Percentiles rank a stretch among this genome's conserved stretches.
These are phyloP conservation scores for Epinephelus coioides DNA, from an alignment of 2,797 vertebrate species.

Conservation along the genomic window DNA sequence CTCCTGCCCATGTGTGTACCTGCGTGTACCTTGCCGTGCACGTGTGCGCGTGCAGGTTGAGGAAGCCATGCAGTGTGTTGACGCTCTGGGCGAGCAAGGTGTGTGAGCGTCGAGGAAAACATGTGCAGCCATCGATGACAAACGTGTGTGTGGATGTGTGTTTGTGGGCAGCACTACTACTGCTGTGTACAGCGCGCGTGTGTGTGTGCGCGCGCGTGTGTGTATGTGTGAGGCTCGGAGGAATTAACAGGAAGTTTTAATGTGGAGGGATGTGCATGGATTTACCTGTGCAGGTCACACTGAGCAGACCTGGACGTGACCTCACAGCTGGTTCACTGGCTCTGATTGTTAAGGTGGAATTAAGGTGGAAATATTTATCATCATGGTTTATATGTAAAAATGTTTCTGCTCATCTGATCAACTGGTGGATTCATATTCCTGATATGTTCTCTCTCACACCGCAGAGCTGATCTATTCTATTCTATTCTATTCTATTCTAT, in stretches of 20 bases:
- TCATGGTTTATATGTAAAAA: background rate
- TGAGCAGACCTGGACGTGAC: constrained; percentile 33
- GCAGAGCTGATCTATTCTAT: background rate
- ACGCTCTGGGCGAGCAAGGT: constrained; percentile 49
- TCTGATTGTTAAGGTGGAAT: constrained; percentile 18
- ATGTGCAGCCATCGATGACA: constrained; percentile 63
- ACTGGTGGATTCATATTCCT: background rate
- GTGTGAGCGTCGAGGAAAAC: constrained; percentile 67
- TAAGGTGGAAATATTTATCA: too few relatives aligned
- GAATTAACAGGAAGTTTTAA: constrained; percentile 39
- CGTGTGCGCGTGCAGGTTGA: constrained; percentile 35
- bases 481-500: background rate
- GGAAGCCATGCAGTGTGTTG: constrained; percentile 59
- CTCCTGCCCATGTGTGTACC: constrained; percentile 25
- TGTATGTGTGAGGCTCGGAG: constrained; percentile 12
- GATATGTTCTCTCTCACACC: accelerated
- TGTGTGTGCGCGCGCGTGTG: constrained; percentile 13
- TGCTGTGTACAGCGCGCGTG: constrained; percentile 46
- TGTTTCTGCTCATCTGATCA: background rate
- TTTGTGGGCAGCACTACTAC: constrained; percentile 47
- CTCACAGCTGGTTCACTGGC: constrained; percentile 10
- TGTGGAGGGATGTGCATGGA: constrained; percentile 1
- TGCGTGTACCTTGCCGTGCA: constrained; percentile 6
- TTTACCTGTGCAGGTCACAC: constrained; percentile 22
- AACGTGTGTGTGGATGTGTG: constrained; percentile 29